A percentile compares a stretch with the other conserved stretches of the same genome.
Evolutionary conservation across 1,140 invertebrate genomes (phyloP).

Genomic region (Penaeus indicus): DNA sequence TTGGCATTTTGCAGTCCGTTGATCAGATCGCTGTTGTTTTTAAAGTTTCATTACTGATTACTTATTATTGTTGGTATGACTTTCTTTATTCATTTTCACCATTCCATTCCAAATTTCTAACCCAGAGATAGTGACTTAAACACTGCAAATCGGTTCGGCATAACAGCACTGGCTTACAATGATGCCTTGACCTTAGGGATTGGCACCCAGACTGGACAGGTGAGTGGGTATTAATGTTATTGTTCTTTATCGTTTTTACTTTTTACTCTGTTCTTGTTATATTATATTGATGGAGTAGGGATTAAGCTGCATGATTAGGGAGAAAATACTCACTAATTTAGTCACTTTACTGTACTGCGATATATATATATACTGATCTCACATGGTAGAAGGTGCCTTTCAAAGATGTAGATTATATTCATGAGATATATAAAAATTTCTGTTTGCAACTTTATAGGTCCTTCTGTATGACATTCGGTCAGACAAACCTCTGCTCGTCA

Average conservation of each 20-base stretch:
- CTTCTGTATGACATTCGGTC: conserved; percentile 95
- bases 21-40: no score
- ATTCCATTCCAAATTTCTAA: conserved; percentile 9
- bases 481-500: conserved; percentile 87
- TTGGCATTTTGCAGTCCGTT: no score
- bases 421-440: not conserved
- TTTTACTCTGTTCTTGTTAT: not conserved
- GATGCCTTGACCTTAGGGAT: conserved; percentile 89
- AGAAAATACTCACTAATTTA: no score
- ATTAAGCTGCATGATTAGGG: no score
- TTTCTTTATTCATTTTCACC: no score
- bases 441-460: conserved; percentile 76
- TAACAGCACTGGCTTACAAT: conserved; percentile 70
- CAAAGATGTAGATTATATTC: no score
- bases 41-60: no score
- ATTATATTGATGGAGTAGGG: no score
- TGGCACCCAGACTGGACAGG: conserved; percentile 87
- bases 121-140: conserved; percentile 43
- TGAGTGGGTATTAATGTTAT: conserved; percentile 13
- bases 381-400: no score
- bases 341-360: no score
- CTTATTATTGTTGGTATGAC: no score
- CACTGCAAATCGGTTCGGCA: conserved; percentile 55
- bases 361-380: no score
- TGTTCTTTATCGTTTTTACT: not conserved